phyloP scores from a whole-genome alignment of 2,113 vertebrate species.

The Myxocyprinus asiaticus region DNA sequence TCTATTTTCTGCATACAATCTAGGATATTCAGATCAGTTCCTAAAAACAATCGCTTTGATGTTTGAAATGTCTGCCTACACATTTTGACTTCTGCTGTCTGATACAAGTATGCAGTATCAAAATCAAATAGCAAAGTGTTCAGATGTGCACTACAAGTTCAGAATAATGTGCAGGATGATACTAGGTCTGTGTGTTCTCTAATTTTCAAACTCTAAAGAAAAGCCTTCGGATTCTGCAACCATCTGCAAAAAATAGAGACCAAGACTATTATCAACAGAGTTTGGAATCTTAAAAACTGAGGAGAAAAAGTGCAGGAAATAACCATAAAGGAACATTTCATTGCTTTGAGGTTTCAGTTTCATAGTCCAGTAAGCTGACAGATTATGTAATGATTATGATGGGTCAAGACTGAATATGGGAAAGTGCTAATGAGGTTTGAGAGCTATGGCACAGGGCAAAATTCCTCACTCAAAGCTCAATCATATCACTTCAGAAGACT shows the following conservation, averaged over 20 bases:
- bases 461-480: no score
- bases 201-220: not conserved
- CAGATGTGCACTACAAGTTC: not conserved
- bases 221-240: not conserved
- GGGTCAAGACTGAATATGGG: no score
- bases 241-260: not conserved
- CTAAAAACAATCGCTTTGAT: slow-evolving; percentile 19
- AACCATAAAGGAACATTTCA: no score
- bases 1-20: slow-evolving; percentile 18
- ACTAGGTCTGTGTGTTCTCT: not conserved
- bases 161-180: not conserved
- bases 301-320: no score
- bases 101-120: not conserved
- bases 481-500: no score
- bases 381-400: no score
- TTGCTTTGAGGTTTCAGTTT: no score
- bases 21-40: slow-evolving; percentile 29
- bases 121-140: not conserved
- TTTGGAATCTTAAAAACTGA: not conserved
- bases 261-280: not conserved
- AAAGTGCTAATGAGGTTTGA: no score
- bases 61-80: not conserved
- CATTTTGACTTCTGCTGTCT: slow-evolving; percentile 1
- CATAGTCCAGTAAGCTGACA: no score
- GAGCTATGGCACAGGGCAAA: no score